Conservation (phyloP, 1,140 invertebrate genomes). For the Trichomalopsis sarcophagae region DNA sequence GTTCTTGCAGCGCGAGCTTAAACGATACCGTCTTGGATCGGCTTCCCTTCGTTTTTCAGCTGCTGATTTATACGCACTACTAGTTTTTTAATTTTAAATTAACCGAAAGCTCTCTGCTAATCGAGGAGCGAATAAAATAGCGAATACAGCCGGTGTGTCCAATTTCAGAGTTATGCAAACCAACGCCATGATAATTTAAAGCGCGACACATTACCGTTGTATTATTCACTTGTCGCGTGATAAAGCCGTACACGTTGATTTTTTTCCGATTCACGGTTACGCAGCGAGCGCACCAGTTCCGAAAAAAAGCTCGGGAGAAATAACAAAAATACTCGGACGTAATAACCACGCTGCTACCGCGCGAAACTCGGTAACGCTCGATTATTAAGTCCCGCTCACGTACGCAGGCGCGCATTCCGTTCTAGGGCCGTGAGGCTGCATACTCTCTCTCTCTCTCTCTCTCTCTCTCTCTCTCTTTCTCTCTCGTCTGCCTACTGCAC, state of each 20-base stretch:
- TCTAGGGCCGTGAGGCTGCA: neutral
- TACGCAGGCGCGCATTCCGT: neutral
- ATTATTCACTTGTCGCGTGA: conserved; percentile 61
- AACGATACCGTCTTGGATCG: conserved; percentile 11
- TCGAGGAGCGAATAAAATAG: conserved; percentile 45
- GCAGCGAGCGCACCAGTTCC: no score
- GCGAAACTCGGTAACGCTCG: neutral
- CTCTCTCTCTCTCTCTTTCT: no score
- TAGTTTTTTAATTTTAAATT: no score
- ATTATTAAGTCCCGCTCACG: neutral
- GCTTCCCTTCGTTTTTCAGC: conserved; percentile 46
- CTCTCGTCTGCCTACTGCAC: no score
- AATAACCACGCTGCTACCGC: neutral
- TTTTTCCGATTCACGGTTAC: neutral
- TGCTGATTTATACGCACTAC: conserved; percentile 23
- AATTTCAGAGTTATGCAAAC: conserved; percentile 54
- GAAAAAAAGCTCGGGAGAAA: neutral
- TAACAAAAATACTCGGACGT: neutral
- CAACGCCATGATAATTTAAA: conserved; percentile 63
- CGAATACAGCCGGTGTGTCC: conserved; percentile 41
- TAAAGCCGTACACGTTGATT: conserved; percentile 41
- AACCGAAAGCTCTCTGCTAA: no score
- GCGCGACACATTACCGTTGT: conserved; percentile 56
- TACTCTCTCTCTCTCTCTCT: neutral
- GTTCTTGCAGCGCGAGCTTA: conserved; percentile 6